Percentiles rank a stretch among this genome's conserved stretches.
Conservation (phyloP, 1,140 invertebrate species). For the Drosophila sulfurigaster region DNA sequence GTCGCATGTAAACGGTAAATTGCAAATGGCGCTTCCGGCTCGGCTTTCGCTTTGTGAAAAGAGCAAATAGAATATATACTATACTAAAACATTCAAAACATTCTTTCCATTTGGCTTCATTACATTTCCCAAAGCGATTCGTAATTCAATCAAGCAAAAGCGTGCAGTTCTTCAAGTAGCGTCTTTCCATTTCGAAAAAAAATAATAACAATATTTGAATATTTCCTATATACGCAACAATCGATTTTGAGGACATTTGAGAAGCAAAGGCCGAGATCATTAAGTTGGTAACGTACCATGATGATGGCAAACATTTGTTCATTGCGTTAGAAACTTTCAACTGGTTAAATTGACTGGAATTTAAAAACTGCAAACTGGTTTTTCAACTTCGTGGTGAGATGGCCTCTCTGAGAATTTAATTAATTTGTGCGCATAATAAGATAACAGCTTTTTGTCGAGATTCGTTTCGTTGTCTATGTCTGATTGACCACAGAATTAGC, state of each 20-base stretch:
- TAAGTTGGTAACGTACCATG: constrained; percentile 14
- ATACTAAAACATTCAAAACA: background rate
- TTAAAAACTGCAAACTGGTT: constrained; percentile 64
- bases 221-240: constrained; percentile 2
- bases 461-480: constrained; percentile 34
- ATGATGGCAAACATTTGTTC: constrained; percentile 57
- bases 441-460: constrained; percentile 33
- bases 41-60: background rate
- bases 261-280: constrained; percentile 10
- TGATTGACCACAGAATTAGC: constrained; percentile 58
- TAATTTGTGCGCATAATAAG: constrained; percentile 68
- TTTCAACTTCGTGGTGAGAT: constrained; percentile 51
- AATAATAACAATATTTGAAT: background rate
- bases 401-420: constrained; percentile 60
- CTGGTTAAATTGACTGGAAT: constrained; percentile 13
- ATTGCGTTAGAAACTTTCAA: constrained; percentile 58
- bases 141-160: constrained; percentile 39
- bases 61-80: background rate
- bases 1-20: constrained; percentile 45
- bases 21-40: constrained; percentile 52
- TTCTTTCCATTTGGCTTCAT: constrained; percentile 1
- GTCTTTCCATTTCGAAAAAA: background rate
- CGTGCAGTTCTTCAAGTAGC: constrained; percentile 24
- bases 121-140: background rate
- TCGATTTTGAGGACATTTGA: constrained; percentile 44